phyloP scores from a whole-genome alignment of 1,140 invertebrate species.

The Nylanderia fulva region DNA sequence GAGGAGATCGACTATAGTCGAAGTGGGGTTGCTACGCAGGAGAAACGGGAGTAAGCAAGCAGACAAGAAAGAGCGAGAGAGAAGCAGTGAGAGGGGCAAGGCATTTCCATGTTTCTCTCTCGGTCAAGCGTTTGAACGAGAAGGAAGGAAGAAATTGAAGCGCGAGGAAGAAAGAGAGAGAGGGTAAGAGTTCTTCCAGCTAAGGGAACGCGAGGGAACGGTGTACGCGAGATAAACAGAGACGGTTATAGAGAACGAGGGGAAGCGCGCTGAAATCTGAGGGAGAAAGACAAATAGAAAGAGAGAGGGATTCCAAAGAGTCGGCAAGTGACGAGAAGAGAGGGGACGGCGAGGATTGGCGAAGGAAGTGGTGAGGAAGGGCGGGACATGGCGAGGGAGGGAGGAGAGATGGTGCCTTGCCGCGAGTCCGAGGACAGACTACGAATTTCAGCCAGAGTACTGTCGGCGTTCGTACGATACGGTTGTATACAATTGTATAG shows the following conservation, averaged over 20 bases:
- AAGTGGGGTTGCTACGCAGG: constrained; percentile 39
- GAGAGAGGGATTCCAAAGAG: constrained; percentile 14
- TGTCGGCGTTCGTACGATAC: constrained; percentile 77
- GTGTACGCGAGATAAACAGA: constrained; percentile 34
- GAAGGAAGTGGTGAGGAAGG: constrained; percentile 59
- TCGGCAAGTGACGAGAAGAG: constrained; percentile 65
- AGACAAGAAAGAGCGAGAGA: constrained; percentile 44
- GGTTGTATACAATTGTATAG: constrained; percentile 64
- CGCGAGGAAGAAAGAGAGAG: constrained; percentile 1
- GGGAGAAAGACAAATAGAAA: constrained; percentile 47
- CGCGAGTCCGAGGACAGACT: constrained; percentile 78
- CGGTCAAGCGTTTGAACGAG: constrained; percentile 47
- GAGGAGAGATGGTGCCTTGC: constrained; percentile 72
- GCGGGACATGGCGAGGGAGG: constrained; percentile 34
- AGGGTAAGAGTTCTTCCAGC: constrained; percentile 5
- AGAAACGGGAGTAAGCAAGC: constrained; percentile 11
- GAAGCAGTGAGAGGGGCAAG: constrained; percentile 28
- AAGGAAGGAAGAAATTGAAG: constrained; percentile 36
- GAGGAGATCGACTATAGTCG: constrained; percentile 53
- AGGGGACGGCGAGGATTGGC: constrained; percentile 52
- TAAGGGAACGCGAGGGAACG: constrained; percentile 39
- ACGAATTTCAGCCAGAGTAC: constrained; percentile 81
- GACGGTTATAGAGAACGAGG: constrained; percentile 28
- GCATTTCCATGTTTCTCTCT: constrained; percentile 18
- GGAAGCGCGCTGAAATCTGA: constrained; percentile 5